Conservation (phyloP, 2,797 vertebrate genomes). For the Etheostoma nigrum region DNA sequence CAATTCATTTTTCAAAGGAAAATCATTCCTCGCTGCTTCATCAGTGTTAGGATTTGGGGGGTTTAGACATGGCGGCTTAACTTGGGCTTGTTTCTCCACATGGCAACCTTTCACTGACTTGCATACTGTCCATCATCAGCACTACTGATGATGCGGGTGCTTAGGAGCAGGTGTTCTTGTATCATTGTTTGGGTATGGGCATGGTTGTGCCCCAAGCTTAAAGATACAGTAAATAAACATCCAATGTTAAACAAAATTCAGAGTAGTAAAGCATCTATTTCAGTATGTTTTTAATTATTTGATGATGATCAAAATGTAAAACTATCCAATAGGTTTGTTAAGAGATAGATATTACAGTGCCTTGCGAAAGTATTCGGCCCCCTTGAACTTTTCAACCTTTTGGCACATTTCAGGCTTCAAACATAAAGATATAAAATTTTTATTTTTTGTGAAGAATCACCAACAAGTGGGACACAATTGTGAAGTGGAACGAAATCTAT, state of each 20-base stretch:
- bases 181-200: background rate
- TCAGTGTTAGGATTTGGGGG: constrained; percentile 60
- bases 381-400: too few relatives aligned
- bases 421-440: too few relatives aligned
- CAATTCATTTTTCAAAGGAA: constrained; percentile 49
- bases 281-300: background rate
- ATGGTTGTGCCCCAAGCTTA: background rate
- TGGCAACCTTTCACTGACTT: constrained; percentile 64
- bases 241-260: background rate
- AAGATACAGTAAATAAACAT: constrained; percentile 3
- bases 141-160: constrained; percentile 5
- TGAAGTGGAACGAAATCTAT: too few relatives aligned
- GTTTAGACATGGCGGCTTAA: constrained; percentile 80
- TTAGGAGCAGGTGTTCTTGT: constrained; percentile 52
- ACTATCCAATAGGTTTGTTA: background rate
- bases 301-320: background rate
- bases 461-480: too few relatives aligned
- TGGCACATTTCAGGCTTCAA: too few relatives aligned
- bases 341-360: background rate
- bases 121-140: constrained; percentile 28
- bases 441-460: too few relatives aligned
- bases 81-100: constrained; percentile 70
- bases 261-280: background rate
- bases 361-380: too few relatives aligned
- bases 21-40: constrained; percentile 35